Evolutionary conservation across 1,140 invertebrate genomes (phyloP).

Genomic region (Leptopilina boulardi): DNA sequence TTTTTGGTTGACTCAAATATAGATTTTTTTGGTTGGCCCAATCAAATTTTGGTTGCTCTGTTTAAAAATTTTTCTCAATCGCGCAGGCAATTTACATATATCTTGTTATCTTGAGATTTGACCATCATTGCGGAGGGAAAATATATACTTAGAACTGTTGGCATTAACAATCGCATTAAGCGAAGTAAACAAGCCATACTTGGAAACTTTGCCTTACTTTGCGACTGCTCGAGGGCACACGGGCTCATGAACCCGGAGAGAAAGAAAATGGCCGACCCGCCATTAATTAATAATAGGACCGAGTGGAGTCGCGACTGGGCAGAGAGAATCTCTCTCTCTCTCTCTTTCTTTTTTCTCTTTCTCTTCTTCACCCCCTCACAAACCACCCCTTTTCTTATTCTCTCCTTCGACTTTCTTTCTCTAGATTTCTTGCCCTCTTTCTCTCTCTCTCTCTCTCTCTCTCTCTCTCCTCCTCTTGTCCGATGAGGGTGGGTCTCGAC

Average conservation of each 20-base stretch:
- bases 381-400: conserved; percentile 51
- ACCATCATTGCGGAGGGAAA: neutral
- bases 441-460: conserved; percentile 54
- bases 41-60: too few species aligned
- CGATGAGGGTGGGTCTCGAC: conserved; percentile 64
- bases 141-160: neutral
- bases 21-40: too few species aligned
- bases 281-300: conserved; percentile 67
- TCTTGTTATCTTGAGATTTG: neutral
- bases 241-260: conserved; percentile 48
- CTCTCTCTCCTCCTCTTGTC: conserved; percentile 47
- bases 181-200: conserved; percentile 32
- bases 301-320: conserved; percentile 54
- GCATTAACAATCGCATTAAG: conserved; percentile 32
- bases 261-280: conserved; percentile 63
- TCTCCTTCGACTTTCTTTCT: conserved; percentile 42
- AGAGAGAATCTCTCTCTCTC: conserved; percentile 51
- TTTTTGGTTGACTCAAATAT: too few species aligned
- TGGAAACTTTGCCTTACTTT: conserved; percentile 30
- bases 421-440: conserved; percentile 52
- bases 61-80: too few species aligned
- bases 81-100: neutral
- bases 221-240: conserved; percentile 42
- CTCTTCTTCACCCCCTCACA: conserved; percentile 34
- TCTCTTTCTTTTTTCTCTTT: neutral